A percentile compares a stretch with the other conserved stretches of the same genome.
phyloP scores from a whole-genome alignment of 2,113 vertebrate genomes.

The Pogonocichla stellata region DNA sequence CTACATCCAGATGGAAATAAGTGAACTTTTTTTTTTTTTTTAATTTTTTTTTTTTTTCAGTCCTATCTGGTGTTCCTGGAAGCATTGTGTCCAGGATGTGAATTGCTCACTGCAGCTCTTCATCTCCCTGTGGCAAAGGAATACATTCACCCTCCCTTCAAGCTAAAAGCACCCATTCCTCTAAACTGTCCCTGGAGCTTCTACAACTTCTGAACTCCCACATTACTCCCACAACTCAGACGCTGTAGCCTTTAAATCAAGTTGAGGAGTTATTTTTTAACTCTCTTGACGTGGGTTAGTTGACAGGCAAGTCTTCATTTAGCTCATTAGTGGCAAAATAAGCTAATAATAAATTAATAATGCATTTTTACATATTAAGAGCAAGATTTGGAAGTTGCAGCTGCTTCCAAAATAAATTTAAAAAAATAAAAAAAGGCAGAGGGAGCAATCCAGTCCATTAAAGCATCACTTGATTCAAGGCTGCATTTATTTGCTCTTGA shows the following conservation, averaged over 20 bases:
- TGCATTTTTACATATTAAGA: background rate
- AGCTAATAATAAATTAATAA: constrained; percentile 28
- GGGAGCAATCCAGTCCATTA: background rate
- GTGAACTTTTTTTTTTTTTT: background rate
- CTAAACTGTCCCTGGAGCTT: background rate
- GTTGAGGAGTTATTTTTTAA: background rate
- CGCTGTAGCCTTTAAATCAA: background rate
- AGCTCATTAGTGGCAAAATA: background rate
- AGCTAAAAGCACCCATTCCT: background rate
- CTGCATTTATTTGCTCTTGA: background rate
- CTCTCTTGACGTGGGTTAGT: background rate
- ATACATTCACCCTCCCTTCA: background rate
- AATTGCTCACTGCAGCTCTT: background rate
- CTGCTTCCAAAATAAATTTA: background rate
- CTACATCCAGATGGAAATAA: background rate
- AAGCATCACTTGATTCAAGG: background rate
- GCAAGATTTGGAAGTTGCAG: background rate
- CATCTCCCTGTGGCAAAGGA: background rate
- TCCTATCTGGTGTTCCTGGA: background rate
- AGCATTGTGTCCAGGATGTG: background rate
- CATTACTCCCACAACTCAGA: background rate
- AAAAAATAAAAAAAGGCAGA: background rate
- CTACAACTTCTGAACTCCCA: background rate
- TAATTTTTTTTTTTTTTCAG: background rate
- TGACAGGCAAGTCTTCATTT: background rate